These are phyloP conservation scores for Phyto melanocephala DNA, from an alignment of 2,888 invertebrate genomes.

Conservation along the genomic window DNA sequence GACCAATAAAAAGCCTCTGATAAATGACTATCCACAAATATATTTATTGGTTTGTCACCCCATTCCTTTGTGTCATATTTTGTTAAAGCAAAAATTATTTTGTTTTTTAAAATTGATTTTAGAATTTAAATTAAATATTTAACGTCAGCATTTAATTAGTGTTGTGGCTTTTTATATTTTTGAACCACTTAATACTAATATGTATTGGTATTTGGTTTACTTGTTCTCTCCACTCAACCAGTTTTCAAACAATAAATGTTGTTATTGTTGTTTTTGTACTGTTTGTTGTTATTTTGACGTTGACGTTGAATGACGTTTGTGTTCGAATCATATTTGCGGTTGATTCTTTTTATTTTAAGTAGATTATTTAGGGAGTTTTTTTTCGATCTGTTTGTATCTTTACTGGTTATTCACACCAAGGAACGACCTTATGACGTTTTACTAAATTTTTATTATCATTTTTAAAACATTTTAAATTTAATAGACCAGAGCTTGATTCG, in stretches of 20 bases:
- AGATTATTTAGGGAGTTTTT: not conserved
- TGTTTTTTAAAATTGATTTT: not conserved
- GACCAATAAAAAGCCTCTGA: not conserved
- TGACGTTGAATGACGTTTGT: constrained; percentile 12
- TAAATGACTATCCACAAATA: not conserved
- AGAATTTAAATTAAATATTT: not conserved
- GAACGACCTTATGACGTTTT: constrained; percentile 54
- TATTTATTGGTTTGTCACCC: not conserved
- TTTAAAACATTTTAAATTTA: not conserved
- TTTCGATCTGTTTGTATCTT: not conserved
- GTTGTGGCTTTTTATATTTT: not conserved
- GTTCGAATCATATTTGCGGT: too few species aligned
- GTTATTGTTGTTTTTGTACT: not conserved
- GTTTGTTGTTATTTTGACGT: not conserved
- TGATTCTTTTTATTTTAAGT: not conserved
- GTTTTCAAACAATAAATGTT: constrained; percentile 34
- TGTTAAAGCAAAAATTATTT: not conserved
- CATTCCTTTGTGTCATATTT: not conserved
- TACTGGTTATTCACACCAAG: constrained; percentile 31
- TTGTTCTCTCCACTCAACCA: too few species aligned
- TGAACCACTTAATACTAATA: not conserved
- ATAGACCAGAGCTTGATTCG: not conserved
- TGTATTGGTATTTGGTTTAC: too few species aligned
- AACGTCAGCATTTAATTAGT: not conserved
- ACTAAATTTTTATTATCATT: not conserved